A percentile compares a stretch with the other conserved stretches of the same genome.
Conservation (phyloP, 1,140 invertebrate genomes). For the Schlechtendalia chinensis region DNA sequence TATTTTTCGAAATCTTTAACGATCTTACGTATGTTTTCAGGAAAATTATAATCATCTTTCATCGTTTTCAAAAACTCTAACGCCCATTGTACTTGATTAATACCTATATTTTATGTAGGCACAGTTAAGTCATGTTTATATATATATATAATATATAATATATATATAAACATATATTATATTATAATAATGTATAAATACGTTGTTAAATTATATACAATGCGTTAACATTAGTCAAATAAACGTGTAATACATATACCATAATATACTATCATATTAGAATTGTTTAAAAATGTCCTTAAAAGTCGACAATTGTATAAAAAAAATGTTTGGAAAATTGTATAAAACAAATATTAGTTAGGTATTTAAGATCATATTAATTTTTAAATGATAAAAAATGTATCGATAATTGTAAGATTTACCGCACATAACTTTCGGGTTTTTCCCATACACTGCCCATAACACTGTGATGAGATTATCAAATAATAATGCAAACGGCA, state of each 20-base stretch:
- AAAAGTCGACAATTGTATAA: neutral
- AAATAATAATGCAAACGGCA: neutral
- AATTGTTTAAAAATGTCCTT: neutral
- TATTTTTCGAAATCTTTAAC: neutral
- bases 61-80: slow-evolving; percentile 24
- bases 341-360: neutral
- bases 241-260: too few species aligned
- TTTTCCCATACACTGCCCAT: slow-evolving; percentile 10
- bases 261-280: neutral
- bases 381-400: neutral
- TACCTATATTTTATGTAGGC: neutral
- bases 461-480: slow-evolving; percentile 15
- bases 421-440: neutral
- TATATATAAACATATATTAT: too few species aligned
- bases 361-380: neutral
- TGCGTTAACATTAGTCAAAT: too few species aligned
- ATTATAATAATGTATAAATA: too few species aligned
- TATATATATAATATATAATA: too few species aligned
- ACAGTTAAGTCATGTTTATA: too few species aligned
- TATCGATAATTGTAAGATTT: neutral
- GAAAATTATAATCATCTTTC: neutral
- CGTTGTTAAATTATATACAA: too few species aligned
- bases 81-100: slow-evolving; percentile 28
- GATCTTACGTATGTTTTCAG: slow-evolving; percentile 16
- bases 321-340: too few species aligned